Evolutionary conservation across 2,797 vertebrate species (phyloP), one percentile per base, ranked within the genome.

Genomic region (Melanotaenia maccullochi): DNA sequence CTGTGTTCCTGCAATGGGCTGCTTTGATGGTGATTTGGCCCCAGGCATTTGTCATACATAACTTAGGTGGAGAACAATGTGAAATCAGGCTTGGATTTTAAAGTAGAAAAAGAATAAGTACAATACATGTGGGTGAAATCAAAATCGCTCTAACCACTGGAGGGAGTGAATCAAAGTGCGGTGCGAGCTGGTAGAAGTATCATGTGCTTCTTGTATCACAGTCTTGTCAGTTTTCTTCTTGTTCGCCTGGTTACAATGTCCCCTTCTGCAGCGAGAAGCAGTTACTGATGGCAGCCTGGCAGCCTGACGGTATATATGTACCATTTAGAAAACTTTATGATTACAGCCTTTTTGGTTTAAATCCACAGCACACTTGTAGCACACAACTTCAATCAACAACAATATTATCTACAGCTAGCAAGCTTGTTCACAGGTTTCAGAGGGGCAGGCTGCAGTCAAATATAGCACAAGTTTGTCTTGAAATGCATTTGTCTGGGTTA

Each of bases 61-160:
- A 93, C 92, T 95, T 95, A 94, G 90, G 71, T 93, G 91, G 93
- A 95, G 96, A 96, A 96, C 95, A 95, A 96, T 96, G 94, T 93
- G 86, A 94, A 90, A 94, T 92, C 92, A 92, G 90, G 90, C 86
- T 87, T 87, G 75, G 89, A 93, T 95, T 94, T 91, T 81, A 81
- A 87, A 88, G 86, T 75, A 84, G 79, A 89, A 89, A 93, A 93
- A 85, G 65, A 92, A 80, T 83, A 92, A 94, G 88, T 89, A 88
- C 73, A 94, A 93, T 94, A 92, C 93, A 86, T 84, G 93, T 89
- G 92, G 92, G 94, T 95, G 91, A 92, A 94, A 94, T 95, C 94
- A 95, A 96, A 92, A 95, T 93, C 89, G 70, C 93, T 94, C 91
- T 94, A 93, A 89, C 95, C 94, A 93, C 94, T 93, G 93, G 91